A percentile compares a stretch with the other conserved stretches of the same genome.
These are phyloP conservation scores for Zelleria hepariella DNA, from an alignment of 2,888 invertebrate genomes.

Conservation along the genomic window DNA sequence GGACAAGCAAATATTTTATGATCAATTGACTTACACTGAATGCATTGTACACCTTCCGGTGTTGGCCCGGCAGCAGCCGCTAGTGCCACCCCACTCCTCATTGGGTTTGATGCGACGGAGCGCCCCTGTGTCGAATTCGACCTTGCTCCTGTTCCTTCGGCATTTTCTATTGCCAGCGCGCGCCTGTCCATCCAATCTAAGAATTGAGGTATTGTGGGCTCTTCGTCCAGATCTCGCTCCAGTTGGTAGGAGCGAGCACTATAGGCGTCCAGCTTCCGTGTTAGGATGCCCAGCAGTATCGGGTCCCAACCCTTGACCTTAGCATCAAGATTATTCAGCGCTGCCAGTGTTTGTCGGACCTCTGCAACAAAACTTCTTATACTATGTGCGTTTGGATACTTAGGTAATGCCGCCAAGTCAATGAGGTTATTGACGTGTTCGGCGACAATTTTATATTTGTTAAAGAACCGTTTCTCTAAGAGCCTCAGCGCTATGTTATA, in stretches of 20 bases:
- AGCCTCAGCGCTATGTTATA: slow-evolving; percentile 4
- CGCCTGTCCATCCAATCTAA: not conserved
- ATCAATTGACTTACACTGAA: not conserved
- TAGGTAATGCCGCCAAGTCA: slow-evolving; percentile 4
- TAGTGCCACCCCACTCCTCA: too few species aligned
- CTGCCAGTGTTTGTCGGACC: not conserved
- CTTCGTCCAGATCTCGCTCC: not conserved
- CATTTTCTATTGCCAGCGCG: not conserved
- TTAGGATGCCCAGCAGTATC: not conserved
- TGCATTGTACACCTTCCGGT: too few species aligned
- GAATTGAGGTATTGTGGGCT: not conserved
- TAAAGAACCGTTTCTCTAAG: slow-evolving; percentile 4
- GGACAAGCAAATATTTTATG: not conserved
- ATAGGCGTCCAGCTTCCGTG: not conserved
- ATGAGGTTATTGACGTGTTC: slow-evolving; percentile 4
- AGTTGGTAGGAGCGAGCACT: not conserved
- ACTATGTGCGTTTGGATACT: not conserved
- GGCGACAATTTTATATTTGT: slow-evolving; percentile 5
- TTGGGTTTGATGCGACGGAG: too few species aligned
- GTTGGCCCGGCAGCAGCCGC: too few species aligned
- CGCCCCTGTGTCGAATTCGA: too few species aligned
- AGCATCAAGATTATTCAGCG: not conserved
- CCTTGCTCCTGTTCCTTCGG: too few species aligned
- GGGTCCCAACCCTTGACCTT: not conserved
- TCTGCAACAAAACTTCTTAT: not conserved